These are phyloP conservation scores for Actinostola sp. DNA, from an alignment of 92 coral and sea anemone genomes.

Conservation along the genomic window DNA sequence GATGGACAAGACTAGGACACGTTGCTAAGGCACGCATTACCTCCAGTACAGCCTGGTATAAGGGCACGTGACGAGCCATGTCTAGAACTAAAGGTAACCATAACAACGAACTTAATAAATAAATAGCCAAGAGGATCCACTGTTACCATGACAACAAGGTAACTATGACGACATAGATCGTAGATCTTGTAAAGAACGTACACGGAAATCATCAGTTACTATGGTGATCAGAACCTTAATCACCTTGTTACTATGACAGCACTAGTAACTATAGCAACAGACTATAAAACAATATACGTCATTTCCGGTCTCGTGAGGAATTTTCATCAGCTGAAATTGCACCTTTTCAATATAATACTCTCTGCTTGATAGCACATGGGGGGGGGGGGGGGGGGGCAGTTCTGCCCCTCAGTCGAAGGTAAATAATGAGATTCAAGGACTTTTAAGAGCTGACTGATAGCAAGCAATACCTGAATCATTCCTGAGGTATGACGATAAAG, in stretches of 20 bases:
- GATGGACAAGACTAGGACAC: constrained; percentile 79
- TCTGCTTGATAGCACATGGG: too few relatives aligned
- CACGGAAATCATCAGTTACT: too few relatives aligned
- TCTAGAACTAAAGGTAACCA: constrained; percentile 69
- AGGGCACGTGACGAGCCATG: constrained; percentile 99
- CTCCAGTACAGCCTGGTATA: constrained; percentile 92
- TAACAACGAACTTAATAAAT: not conserved
- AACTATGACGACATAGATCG: not conserved
- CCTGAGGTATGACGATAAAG: constrained; percentile 91
- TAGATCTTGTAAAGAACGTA: too few relatives aligned
- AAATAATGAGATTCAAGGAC: not conserved
- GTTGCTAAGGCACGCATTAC: constrained; percentile 91
- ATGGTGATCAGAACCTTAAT: too few relatives aligned
- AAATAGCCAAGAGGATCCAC: too few relatives aligned
- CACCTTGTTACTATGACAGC: not conserved
- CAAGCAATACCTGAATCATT: constrained; percentile 94
- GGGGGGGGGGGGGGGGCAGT: too few relatives aligned
- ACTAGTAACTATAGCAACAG: not conserved
- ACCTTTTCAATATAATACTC: too few relatives aligned
- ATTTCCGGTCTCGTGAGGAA: too few relatives aligned
- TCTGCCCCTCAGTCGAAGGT: not conserved
- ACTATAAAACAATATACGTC: too few relatives aligned
- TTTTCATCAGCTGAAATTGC: too few relatives aligned
- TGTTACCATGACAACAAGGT: constrained; percentile 1
- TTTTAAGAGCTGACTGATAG: too few relatives aligned